phyloP scores from a whole-genome alignment of 2,113 vertebrate genomes.

The Uropsilus gracilis region DNA sequence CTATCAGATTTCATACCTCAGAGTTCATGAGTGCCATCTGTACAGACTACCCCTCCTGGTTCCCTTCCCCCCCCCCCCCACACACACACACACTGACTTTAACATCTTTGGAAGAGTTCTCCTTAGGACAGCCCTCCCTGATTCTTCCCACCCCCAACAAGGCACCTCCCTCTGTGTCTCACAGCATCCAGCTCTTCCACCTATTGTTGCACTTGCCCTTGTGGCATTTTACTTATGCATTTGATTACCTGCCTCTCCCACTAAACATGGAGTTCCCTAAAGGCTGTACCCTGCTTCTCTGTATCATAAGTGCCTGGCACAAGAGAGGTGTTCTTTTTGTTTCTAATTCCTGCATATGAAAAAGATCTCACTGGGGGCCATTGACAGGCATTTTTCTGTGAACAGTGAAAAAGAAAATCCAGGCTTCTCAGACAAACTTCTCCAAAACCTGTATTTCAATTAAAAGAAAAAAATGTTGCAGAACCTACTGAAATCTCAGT shows the following conservation, averaged over 20 bases:
- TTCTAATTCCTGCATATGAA: neutral
- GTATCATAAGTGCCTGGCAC: neutral
- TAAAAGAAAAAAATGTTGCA: neutral
- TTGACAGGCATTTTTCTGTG: neutral
- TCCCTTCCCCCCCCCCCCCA: no score
- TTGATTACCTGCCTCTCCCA: neutral
- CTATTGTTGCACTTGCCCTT: neutral
- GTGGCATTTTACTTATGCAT: neutral
- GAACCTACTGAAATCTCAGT: neutral
- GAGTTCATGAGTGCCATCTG: neutral
- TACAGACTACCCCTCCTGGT: neutral
- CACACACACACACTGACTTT: no score
- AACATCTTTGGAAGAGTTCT: neutral
- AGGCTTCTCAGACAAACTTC: neutral
- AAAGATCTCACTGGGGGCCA: neutral
- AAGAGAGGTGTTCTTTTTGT: neutral
- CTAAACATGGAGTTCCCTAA: neutral
- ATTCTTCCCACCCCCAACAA: neutral
- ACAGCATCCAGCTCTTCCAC: neutral
- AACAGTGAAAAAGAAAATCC: neutral
- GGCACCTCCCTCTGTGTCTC: neutral
- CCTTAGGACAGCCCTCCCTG: neutral
- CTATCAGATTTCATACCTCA: neutral
- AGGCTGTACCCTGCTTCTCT: neutral
- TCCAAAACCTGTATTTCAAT: neutral